Percentiles rank a stretch among this genome's conserved stretches.
Evolutionary conservation across 2,113 vertebrate species (phyloP).

Genomic region (Cisticola juncidis): DNA sequence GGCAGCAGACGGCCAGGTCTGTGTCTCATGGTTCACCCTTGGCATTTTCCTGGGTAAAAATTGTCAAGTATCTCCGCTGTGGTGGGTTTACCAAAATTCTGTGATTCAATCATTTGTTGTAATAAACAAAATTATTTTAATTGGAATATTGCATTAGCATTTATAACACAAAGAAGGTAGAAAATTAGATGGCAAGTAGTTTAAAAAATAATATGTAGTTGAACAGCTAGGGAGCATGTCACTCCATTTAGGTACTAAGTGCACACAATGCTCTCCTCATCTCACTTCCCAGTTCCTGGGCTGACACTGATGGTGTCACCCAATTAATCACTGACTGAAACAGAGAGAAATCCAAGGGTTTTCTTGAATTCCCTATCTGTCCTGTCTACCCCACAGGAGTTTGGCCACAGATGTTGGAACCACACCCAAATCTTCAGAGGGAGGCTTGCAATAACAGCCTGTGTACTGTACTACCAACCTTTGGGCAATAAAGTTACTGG

Average conservation of each 20-base stretch:
- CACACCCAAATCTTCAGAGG: not conserved
- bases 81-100: too few relatives aligned
- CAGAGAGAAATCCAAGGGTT: not conserved
- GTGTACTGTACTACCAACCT: not conserved
- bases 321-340: not conserved
- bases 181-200: not conserved
- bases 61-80: too few relatives aligned
- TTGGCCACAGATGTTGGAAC: not conserved
- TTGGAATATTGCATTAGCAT: too few relatives aligned
- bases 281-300: not conserved
- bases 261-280: accelerated
- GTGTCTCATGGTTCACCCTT: too few relatives aligned
- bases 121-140: too few relatives aligned
- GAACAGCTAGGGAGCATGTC: not conserved
- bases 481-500: not conserved
- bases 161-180: not conserved
- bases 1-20: too few relatives aligned
- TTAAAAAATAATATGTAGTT: not conserved
- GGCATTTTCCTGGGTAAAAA: too few relatives aligned
- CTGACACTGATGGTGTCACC: not conserved
- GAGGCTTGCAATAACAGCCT: not conserved
- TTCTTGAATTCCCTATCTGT: not conserved
- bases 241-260: not conserved
- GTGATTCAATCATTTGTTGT: too few relatives aligned
- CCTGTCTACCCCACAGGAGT: not conserved